phyloP scores from a whole-genome alignment of 2,888 invertebrate genomes.

The Yponomeuta cagnagella region DNA sequence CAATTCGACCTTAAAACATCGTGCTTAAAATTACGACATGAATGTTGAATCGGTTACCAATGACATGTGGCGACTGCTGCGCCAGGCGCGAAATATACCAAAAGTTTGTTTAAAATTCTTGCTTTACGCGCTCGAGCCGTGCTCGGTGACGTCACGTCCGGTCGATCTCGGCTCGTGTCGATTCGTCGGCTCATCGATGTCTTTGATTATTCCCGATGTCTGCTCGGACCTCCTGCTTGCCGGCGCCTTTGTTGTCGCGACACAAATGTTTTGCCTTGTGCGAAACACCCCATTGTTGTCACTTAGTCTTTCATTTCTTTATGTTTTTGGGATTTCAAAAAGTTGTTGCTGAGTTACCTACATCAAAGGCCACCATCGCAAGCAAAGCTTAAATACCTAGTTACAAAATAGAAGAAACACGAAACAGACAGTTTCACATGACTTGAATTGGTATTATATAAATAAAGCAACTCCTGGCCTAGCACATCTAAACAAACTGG shows the following conservation, averaged over 20 bases:
- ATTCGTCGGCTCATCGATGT: constrained; percentile 25
- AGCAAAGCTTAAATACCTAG: background rate
- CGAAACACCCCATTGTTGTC: background rate
- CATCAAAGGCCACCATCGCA: background rate
- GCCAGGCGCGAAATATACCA: constrained; percentile 56
- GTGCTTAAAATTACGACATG: constrained; percentile 51
- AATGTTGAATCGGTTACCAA: constrained; percentile 53
- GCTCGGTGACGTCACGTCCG: constrained; percentile 65
- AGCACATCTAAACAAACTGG: constrained; percentile 16
- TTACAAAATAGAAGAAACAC: background rate
- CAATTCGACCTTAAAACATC: constrained; percentile 57
- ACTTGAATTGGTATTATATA: constrained; percentile 1
- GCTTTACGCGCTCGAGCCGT: constrained; percentile 57
- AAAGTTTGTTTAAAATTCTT: constrained; percentile 73
- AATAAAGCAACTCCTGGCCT: background rate
- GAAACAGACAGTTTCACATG: background rate
- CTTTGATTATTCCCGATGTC: constrained; percentile 56
- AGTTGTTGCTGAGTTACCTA: background rate
- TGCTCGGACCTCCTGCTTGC: constrained; percentile 59
- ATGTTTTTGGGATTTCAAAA: background rate
- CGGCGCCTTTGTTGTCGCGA: constrained; percentile 55
- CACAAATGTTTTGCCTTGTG: constrained; percentile 23
- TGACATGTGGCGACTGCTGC: constrained; percentile 46
- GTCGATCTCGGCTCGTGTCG: constrained; percentile 38
- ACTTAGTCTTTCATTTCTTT: background rate